phyloP scores from a whole-genome alignment of 2,797 vertebrate species.

The Paramormyrops hopkinsi region DNA sequence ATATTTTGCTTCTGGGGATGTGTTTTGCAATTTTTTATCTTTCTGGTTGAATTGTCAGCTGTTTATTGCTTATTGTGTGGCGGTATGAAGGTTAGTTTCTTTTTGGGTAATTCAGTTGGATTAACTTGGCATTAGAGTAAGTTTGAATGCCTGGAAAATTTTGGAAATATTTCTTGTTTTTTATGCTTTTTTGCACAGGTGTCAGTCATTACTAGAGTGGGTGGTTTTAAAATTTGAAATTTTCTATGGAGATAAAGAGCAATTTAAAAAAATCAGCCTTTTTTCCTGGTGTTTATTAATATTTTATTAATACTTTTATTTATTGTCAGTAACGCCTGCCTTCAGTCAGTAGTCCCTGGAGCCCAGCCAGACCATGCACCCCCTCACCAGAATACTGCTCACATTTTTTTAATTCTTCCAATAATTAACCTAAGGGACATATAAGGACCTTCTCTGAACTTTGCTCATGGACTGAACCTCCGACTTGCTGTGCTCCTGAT shows the following conservation, averaged over 20 bases:
- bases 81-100: neutral
- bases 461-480: neutral
- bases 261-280: neutral
- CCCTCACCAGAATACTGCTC: neutral
- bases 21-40: neutral
- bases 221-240: neutral
- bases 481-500: neutral
- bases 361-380: neutral
- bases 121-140: neutral
- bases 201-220: neutral
- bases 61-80: neutral
- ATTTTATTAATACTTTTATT: neutral
- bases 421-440: neutral
- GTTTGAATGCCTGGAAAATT: neutral
- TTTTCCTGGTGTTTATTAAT: neutral
- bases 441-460: neutral
- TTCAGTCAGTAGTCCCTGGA: neutral
- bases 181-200: neutral
- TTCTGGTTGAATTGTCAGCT: neutral
- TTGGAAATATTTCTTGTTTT: neutral
- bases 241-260: neutral
- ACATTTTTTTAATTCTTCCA: neutral
- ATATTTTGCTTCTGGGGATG: neutral
- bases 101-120: neutral
- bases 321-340: neutral